Base-by-base conservation (phyloP, 2,797 vertebrate genomes). In the Danio choprae region DNA sequence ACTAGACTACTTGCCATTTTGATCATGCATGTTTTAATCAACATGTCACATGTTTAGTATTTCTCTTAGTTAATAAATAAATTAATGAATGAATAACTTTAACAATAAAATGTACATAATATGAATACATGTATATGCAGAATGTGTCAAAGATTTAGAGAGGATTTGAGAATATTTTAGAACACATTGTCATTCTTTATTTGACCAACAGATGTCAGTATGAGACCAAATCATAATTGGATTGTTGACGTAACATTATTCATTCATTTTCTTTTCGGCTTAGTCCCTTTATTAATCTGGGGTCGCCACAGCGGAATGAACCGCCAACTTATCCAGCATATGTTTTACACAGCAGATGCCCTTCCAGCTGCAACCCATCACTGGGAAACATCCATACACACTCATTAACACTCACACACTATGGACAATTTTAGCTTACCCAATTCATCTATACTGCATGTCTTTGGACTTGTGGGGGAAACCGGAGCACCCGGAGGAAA, bases 191-290 rank as follows among this genome's bases (percentile, higher is more conserved):
- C 40, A 13, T 77, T 46, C 16, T 38, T 46, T 10, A 7, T 68
- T 48, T 9, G 29, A 70, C 65, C 56, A 62, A 20, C 40, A 60
- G 76, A 51, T 70, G 76, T 60, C 65, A 51, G 44, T 18, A 69
- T 60, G 5, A 60, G 29, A 60, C 8, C 65, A 44, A 12, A 43
- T n/a, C 1, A 50, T 50, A 40, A 4, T 46, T 59, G 3, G 44
- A 55, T 38, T 9, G 46, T 9, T 29, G 22, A 10, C 3, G 29
- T 3, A 65, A 46, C 63, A 15, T 9, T 29, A 29, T 29, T n/a
- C n/a, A n/a, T n/a, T n/a, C n/a, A n/a, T n/a, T n/a, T n/a, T n/a
- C n/a, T n/a, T n/a, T n/a, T n/a, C n/a, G n/a, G n/a, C n/a, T n/a
- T n/a, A n/a, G n/a, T n/a, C n/a, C n/a, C n/a, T n/a, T n/a, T n/a